A percentile compares a stretch with the other conserved stretches of the same genome.
Conservation (phyloP, 2,113 vertebrate species). For the Passer domesticus region DNA sequence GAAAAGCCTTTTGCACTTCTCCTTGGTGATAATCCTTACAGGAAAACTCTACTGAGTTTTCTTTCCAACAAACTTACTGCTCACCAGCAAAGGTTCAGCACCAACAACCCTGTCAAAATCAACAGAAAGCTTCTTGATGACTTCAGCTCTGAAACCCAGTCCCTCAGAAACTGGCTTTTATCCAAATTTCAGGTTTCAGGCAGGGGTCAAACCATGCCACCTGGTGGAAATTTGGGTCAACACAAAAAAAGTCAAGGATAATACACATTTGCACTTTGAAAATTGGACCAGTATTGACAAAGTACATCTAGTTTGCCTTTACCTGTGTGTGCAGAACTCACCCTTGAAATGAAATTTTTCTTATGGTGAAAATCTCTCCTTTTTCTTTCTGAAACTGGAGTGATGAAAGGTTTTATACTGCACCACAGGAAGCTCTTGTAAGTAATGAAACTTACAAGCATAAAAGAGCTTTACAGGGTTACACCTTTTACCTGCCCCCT, state of each 20-base stretch:
- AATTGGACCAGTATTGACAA: background rate
- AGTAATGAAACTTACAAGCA: background rate
- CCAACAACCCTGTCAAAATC: background rate
- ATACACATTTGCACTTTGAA: background rate
- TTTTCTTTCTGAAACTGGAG: background rate
- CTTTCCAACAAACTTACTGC: background rate
- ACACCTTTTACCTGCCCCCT: background rate
- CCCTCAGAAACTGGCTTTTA: background rate
- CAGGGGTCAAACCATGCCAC: conserved; percentile 15
- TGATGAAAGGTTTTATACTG: conserved; percentile 2
- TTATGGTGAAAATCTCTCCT: background rate
- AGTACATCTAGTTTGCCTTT: background rate
- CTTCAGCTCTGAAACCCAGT: background rate
- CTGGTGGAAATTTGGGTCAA: conserved; percentile 18
- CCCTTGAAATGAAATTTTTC: background rate
- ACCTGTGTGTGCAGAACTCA: background rate
- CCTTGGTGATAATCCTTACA: background rate
- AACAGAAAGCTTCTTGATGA: background rate
- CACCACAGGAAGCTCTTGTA: background rate
- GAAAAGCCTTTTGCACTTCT: background rate
- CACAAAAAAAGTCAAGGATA: background rate
- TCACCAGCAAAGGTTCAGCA: background rate
- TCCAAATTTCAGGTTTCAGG: background rate
- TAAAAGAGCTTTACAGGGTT: background rate
- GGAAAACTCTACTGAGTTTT: background rate